A percentile compares a stretch with the other conserved stretches of the same genome.
phyloP scores from a whole-genome alignment of 2,797 vertebrate genomes.

The Neopelma chrysocephalum region DNA sequence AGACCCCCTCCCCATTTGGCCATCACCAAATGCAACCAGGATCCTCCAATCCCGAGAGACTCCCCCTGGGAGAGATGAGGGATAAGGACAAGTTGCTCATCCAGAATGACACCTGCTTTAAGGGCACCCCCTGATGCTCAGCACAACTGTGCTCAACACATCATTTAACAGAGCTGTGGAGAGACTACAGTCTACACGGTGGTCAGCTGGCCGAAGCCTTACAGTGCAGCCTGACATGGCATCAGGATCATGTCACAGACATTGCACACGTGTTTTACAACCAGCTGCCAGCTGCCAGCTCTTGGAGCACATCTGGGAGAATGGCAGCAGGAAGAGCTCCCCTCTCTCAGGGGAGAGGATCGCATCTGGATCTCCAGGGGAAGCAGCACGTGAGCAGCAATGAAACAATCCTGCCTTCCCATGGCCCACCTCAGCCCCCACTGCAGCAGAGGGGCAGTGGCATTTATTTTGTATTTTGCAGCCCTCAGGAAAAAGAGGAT shows the following conservation, averaged over 20 bases:
- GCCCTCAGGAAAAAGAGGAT: slow-evolving; percentile 44
- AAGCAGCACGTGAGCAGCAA: not conserved
- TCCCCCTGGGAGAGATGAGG: not conserved
- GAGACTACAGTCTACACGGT: rapidly evolving
- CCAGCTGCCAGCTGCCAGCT: not conserved
- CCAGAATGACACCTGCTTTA: not conserved
- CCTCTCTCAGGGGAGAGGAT: not conserved
- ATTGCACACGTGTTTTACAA: rapidly evolving
- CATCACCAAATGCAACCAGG: not conserved
- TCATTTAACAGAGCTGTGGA: not conserved
- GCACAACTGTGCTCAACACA: not conserved
- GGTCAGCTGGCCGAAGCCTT: not conserved
- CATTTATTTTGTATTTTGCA: not conserved
- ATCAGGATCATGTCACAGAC: rapidly evolving
- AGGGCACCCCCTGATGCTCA: not conserved
- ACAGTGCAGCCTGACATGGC: not conserved
- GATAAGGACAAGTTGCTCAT: not conserved
- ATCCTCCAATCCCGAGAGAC: not conserved
- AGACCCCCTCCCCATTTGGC: not conserved
- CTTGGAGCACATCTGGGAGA: not conserved
- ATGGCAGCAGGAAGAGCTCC: not conserved
- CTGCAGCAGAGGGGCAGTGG: not conserved
- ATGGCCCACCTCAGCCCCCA: rapidly evolving
- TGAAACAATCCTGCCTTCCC: not conserved
- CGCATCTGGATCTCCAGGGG: rapidly evolving